Base-by-base conservation (phyloP, 2,888 invertebrate species). In the Dichetophora obliterata region DNA sequence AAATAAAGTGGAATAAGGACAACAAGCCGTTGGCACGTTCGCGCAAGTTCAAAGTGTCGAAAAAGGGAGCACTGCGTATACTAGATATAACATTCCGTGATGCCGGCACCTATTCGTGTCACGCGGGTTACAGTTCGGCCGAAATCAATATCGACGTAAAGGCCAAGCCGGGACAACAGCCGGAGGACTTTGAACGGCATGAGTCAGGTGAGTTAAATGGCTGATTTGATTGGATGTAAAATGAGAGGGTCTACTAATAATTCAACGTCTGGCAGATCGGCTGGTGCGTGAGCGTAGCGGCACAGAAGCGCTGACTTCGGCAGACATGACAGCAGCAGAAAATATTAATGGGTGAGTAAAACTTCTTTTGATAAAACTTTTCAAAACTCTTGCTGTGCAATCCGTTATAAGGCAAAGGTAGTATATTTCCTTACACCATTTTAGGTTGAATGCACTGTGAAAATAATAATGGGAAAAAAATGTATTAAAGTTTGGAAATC, bases 1-100 rank as follows among this genome's bases (percentile, higher is more conserved):
- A 94, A 88, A 96, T 97, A 80, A 92, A 93, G 83, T 98, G 98
- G 98, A 94, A 93, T 75, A 97, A 97, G 86, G 96, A 97, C 86
- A 94, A 95, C 81, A 93, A 93, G 82, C 92, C 93, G 72, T 90
- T 96, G 78, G 91, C 92, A 34, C 95, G 95, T 85, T 94, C 94
- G 0, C 94, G 94, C 85, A 95, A 96, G 83, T 94, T 94, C 83
- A 96, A 96, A 88, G 95, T 96, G 73, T 96, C 96, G 14, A 95
- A 95, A 85, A 97, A 97, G 90, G 98, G 97, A 16, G 96, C 96
- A 34, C 91, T 98, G 19, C 93, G 96, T 78, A 95, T 98, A 78
- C 92, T 94, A 77, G 94, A 95, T 65, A 92, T 97, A 6, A 93
- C 93, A 0, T 93, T 95, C 82, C 92, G 94, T 3, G 97, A 97